A percentile compares a stretch with the other conserved stretches of the same genome.
Conservation (phyloP, 1,140 invertebrate species). For the Physella acuta region DNA sequence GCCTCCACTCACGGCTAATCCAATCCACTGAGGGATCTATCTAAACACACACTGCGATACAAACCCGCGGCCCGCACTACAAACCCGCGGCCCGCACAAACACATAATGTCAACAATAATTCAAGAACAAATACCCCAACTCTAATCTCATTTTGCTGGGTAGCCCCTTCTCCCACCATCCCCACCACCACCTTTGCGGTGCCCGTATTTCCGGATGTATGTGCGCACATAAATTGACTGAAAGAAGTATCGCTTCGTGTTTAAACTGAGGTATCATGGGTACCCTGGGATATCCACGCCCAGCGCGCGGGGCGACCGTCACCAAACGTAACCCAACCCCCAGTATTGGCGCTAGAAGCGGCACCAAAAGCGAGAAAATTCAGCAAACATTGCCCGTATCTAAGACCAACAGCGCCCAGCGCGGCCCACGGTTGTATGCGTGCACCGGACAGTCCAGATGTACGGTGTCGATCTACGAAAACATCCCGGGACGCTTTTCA, state of each 20-base stretch:
- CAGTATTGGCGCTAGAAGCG: conserved; percentile 2
- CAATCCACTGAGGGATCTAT: too few species aligned
- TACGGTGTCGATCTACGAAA: conserved; percentile 22
- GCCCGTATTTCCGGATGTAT: neutral
- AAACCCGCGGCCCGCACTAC: neutral
- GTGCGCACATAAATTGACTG: conserved; percentile 4
- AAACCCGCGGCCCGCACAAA: neutral
- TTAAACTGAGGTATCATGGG: conserved; percentile 9
- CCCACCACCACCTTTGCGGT: neutral
- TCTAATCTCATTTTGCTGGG: conserved; percentile 1
- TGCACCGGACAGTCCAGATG: conserved; percentile 16
- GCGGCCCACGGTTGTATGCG: conserved; percentile 14
- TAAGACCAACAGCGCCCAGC: conserved; percentile 5
- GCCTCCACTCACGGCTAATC: too few species aligned
- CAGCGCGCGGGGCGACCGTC: conserved; percentile 4
- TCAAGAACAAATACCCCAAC: neutral
- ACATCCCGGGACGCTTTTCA: conserved; percentile 23
- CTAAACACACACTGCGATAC: neutral
- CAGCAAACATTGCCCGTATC: conserved; percentile 17
- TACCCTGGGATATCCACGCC: conserved; percentile 1
- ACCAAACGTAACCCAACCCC: conserved; percentile 6
- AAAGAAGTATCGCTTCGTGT: conserved; percentile 9
- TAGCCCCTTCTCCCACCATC: neutral
- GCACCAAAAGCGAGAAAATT: neutral
- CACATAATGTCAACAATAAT: neutral